Conservation (phyloP, 2,888 invertebrate species). For the Exephanes ischioxanthus region DNA sequence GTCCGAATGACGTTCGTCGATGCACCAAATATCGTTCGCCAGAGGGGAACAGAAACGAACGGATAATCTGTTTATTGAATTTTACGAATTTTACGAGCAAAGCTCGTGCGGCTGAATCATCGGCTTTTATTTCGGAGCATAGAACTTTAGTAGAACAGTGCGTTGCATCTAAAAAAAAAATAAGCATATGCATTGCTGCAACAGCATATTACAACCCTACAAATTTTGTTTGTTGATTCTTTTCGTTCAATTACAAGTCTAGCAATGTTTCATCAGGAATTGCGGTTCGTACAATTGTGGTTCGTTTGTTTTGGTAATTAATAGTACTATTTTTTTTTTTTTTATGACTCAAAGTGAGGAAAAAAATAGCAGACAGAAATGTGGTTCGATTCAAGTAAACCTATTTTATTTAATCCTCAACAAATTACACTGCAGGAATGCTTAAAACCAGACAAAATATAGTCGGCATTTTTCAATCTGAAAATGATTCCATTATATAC, state of each 20-base stretch:
- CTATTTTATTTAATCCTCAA: too few relatives aligned
- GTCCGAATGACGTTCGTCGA: conserved; percentile 11
- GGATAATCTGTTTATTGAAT: conserved; percentile 39
- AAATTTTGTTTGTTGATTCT: not conserved
- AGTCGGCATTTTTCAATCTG: not conserved
- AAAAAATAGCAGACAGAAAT: not conserved
- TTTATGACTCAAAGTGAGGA: too few relatives aligned
- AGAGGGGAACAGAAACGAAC: conserved; percentile 13
- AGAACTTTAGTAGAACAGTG: not conserved
- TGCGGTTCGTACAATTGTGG: not conserved
- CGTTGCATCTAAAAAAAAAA: too few relatives aligned
- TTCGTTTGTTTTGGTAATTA: not conserved
- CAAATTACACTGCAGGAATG: too few relatives aligned
- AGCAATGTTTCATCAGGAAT: not conserved
- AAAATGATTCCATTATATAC: not conserved
- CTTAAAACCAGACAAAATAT: too few relatives aligned
- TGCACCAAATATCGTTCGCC: not conserved
- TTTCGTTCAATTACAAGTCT: not conserved
- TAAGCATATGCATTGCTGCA: not conserved
- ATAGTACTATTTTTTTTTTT: not conserved
- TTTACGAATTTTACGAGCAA: conserved; percentile 21
- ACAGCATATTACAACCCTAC: not conserved
- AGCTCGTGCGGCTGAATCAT: conserved; percentile 17
- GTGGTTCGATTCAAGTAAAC: too few relatives aligned
- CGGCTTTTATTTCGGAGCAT: not conserved